Base-by-base conservation (phyloP, 1,140 invertebrate species). In the Calephelis virginiensis region DNA sequence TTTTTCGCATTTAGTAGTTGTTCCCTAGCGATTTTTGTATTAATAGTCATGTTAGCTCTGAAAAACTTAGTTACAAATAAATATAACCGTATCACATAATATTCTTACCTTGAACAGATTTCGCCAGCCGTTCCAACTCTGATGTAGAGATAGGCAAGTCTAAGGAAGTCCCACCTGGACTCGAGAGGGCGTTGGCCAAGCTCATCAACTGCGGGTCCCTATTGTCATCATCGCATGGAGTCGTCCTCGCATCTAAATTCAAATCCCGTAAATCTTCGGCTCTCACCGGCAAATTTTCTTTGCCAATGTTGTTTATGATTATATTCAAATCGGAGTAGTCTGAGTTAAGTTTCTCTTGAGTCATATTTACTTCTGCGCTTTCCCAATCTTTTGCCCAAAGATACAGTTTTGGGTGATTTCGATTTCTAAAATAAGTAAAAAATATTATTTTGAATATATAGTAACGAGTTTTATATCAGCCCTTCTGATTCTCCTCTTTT, bases 311-410 rank as follows among this genome's bases (percentile, higher is more conserved):
- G 66, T 81, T 86, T 69, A 84, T 82, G 38, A 86, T 84, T 3
- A 87, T 82, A 59, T 77, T 86, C 13, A 87, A 69, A 48, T 84
- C 84, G 0, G 80, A 82, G 46, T 84, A 86, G 14, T 88, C 85
- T 0, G 82, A 81, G 69, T 81, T 86, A 3, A 83, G 63, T 62
- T 74, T 77, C 56, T 87, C 84, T 66, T 82, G 82, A 1, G 80
- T 75, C 28, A 79, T 68, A 11, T 64, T 74, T 1, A 81, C 65
- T 62, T 92, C 89, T 0, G 84, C 81, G 71, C 93, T 93, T 69
- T 95, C 94, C 96, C 96, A 97, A 72, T 95, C 95, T 79, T 96
- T 96, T 0, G 96, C 95, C 96, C 96, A 97, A 0, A 97, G 89
- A 83, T 97, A 97, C 11, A 97, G 85, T 81, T 97, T 97, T 0